phyloP scores from a whole-genome alignment of 2,797 vertebrate species.

The Orestias chungarensis region DNA sequence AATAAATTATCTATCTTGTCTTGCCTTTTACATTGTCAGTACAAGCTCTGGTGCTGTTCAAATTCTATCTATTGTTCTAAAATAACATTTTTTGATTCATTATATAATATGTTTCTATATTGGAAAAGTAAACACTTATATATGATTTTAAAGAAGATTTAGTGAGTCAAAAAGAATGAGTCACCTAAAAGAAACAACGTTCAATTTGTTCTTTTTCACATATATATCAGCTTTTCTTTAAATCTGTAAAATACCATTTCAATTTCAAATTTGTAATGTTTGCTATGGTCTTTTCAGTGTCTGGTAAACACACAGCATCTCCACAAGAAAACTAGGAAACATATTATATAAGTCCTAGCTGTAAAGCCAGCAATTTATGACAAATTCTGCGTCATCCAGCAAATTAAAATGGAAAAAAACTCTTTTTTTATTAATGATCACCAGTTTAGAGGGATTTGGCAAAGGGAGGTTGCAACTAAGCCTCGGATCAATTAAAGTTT shows the following conservation, averaged over 20 bases:
- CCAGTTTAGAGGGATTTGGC: conserved; percentile 72
- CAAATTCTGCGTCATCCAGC: conserved; percentile 79
- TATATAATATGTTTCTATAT: not conserved
- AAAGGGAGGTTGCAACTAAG: conserved; percentile 77
- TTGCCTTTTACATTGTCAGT: conserved; percentile 40
- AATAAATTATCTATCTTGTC: conserved; percentile 61
- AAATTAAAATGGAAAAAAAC: conserved; percentile 73
- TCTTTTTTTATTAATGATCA: conserved; percentile 82
- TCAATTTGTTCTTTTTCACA: not conserved
- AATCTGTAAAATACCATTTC: conserved; percentile 65
- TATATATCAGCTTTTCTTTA: conserved; percentile 18
- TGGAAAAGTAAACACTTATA: not conserved
- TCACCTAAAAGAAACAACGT: conserved; percentile 3
- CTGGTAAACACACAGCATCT: conserved; percentile 66
- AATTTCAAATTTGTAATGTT: conserved; percentile 62
- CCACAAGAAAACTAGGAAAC: conserved; percentile 73
- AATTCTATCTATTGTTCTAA: conserved; percentile 43
- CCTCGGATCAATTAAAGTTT: conserved; percentile 82
- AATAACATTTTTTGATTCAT: conserved; percentile 24
- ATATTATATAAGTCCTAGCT: conserved; percentile 72
- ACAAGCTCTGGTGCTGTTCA: conserved; percentile 55
- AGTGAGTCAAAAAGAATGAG: conserved; percentile 21
- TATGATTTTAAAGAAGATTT: not conserved
- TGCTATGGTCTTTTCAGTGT: conserved; percentile 53
- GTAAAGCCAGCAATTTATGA: conserved; percentile 75